Evolutionary conservation across 2,113 vertebrate species (phyloP).

Genomic region (Stegastes partitus): DNA sequence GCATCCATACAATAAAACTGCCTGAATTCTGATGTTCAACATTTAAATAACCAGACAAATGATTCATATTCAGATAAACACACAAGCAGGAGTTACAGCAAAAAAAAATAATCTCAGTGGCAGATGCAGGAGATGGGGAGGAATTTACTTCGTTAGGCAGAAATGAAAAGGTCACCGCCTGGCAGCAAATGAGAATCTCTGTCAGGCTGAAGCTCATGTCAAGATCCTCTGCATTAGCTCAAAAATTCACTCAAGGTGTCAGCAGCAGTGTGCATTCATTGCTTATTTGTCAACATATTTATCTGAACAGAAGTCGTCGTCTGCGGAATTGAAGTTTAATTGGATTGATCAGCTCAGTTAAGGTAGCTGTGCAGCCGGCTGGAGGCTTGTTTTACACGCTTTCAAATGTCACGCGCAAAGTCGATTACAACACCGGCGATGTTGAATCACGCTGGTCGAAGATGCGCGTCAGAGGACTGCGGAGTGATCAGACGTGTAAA

Average conservation of each 20-base stretch:
- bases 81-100: conserved; percentile 4
- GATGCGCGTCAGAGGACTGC: no score
- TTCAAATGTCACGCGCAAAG: not conserved
- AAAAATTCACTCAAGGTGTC: conserved; percentile 9
- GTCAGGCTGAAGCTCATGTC: conserved; percentile 46
- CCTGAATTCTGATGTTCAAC: not conserved
- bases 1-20: not conserved
- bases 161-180: conserved; percentile 70
- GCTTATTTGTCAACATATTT: conserved; percentile 6
- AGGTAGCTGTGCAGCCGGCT: not conserved
- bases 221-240: conserved; percentile 32
- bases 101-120: conserved; percentile 10
- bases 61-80: conserved; percentile 33
- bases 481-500: no score
- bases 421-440: no score
- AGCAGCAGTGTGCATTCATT: conserved; percentile 7
- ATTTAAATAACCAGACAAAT: conserved; percentile 14
- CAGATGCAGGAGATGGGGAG: conserved; percentile 21
- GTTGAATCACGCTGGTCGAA: no score
- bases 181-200: conserved; percentile 65
- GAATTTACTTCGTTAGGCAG: conserved; percentile 48
- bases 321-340: conserved; percentile 26
- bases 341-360: not conserved
- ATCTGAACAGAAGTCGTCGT: conserved; percentile 21
- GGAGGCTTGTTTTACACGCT: not conserved